Conservation (phyloP, 2,797 vertebrate species). For the Darevskia mixta region DNA sequence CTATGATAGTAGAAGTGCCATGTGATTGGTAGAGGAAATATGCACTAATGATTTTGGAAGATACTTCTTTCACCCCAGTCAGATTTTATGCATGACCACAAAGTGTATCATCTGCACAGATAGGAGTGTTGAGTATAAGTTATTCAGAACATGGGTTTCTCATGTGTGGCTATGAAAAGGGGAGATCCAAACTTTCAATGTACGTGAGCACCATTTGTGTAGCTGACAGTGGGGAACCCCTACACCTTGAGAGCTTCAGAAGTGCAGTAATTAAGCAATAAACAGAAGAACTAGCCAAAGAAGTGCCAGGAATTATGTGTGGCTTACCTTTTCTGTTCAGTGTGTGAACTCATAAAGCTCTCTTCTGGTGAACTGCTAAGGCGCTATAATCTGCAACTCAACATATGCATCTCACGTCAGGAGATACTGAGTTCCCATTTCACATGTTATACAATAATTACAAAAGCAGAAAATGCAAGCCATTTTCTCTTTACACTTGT, state of each 20-base stretch:
- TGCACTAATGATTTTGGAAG: slow-evolving; percentile 28
- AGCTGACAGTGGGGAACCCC: background rate
- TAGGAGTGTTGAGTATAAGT: background rate
- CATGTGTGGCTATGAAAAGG: background rate
- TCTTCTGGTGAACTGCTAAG: background rate
- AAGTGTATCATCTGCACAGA: background rate
- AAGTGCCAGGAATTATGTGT: slow-evolving; percentile 21
- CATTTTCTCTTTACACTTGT: background rate
- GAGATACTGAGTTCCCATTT: background rate
- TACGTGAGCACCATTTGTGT: background rate
- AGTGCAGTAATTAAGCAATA: background rate
- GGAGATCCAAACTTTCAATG: background rate
- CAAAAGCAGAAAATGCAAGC: background rate
- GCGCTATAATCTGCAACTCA: background rate
- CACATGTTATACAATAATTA: background rate
- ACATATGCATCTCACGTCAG: background rate
- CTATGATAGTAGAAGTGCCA: background rate
- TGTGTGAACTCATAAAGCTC: background rate
- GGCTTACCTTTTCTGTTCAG: background rate
- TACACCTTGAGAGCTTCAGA: background rate
- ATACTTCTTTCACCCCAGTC: background rate
- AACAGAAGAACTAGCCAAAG: background rate
- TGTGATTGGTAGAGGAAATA: background rate
- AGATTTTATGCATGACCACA: background rate
- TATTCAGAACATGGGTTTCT: background rate